Evolutionary conservation across 1,140 invertebrate genomes (phyloP).

Genomic region (Globodera rostochiensis): DNA sequence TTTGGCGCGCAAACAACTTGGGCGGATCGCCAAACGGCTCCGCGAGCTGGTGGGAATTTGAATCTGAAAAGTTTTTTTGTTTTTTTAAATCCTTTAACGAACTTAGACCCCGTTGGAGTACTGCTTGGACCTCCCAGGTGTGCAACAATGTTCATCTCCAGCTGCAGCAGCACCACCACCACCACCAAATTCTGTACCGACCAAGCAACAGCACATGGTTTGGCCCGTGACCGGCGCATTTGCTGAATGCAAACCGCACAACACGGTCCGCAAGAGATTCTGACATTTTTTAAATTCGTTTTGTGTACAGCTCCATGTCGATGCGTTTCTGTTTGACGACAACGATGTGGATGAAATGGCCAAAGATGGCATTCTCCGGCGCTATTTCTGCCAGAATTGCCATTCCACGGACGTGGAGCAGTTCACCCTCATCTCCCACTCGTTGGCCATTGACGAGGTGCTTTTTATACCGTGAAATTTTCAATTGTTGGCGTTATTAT

Average conservation of each 20-base stretch:
- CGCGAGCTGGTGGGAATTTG: constrained; percentile 20
- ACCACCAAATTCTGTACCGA: background rate
- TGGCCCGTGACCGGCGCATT: constrained; percentile 36
- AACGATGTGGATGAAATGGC: constrained; percentile 29
- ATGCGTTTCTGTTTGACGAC: constrained; percentile 43
- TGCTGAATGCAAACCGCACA: constrained; percentile 26
- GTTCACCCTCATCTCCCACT: constrained; percentile 37
- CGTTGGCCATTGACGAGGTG: constrained; percentile 40
- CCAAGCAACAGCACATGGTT: constrained; percentile 24
- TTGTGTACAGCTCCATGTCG: constrained; percentile 22
- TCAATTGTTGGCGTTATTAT: background rate
- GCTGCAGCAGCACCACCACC: too few species aligned
- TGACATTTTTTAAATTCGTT: too few species aligned
- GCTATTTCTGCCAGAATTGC: constrained; percentile 20
- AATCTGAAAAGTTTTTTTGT: background rate
- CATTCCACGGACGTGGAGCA: constrained; percentile 32
- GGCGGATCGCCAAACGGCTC: constrained; percentile 31
- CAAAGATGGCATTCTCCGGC: constrained; percentile 10
- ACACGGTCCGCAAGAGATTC: constrained; percentile 19
- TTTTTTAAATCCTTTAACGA: constrained; percentile 17
- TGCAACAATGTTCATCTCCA: background rate
- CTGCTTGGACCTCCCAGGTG: background rate
- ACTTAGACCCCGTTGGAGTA: constrained; percentile 26
- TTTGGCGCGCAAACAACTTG: constrained; percentile 13
- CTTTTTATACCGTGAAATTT: background rate